Evolutionary conservation across 2,113 vertebrate species (phyloP), one percentile per base, ranked within the genome.

Genomic region (Psophia crepitans): DNA sequence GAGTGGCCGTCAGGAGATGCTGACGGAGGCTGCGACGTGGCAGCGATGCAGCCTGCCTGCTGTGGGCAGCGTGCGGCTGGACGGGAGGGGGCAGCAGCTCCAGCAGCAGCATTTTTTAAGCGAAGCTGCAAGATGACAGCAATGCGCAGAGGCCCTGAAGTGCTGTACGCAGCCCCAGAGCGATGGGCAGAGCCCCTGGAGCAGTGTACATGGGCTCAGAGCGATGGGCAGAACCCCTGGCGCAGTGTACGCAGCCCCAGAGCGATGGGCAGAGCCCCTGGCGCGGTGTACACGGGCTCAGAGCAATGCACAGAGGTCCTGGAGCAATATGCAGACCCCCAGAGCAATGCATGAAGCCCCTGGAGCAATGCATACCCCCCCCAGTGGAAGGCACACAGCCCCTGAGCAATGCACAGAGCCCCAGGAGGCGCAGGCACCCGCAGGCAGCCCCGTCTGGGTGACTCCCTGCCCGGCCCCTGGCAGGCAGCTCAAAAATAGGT

Each of bases 1-100:
- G 96, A 91, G 95, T 1, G 54, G 94, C 94, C 4, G 32, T 88
- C 56, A 7, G 0, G 91, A 71, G 95, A 51, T n/a, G 75, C 84
- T 88, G 93, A 58, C 32, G 19, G 89, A 95, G 89, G 85, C 94
- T 89, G 94, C 69, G 70, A 90, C 87, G 92, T 96, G 95, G 96
- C 93, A 91, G 95, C 56, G 97, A 86, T 88, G 92, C 77, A 75
- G 86, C 70, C 37, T 7, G 27, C 18, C 77, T 73, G 84, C 93
- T 46, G 84, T 1, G 14, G 84, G 78, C 93, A 89, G 90, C 1
- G 22, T 33, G 77, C 0, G 16, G 86, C 90, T 14, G 53, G 85
- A 82, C 77, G 11, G 95, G 78, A 96, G 87, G 65, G 90, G 92
- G 94, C 88, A 96, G 90, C 77, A 91, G 81, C 87, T 82, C 39